Evolutionary conservation across 2,797 vertebrate species (phyloP), one percentile per base, ranked within the genome.

Genomic region (Brachymystax lenok): DNA sequence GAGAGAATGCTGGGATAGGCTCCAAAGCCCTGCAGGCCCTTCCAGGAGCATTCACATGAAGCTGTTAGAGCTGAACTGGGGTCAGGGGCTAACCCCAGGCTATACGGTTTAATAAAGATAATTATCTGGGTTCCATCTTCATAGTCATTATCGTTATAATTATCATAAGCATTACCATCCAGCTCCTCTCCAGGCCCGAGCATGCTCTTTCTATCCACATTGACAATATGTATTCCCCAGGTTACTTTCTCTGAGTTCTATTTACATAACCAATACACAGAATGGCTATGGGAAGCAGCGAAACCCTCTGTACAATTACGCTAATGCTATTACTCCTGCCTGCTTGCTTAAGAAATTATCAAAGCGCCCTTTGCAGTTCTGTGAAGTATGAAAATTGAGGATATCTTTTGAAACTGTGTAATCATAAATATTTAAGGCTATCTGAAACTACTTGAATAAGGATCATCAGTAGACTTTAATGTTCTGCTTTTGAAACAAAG

Each of bases 51-150:
- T 90, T 91, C 88, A 89, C 89, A 89, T 84, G 85, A 79, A 83
- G 74, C 79, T 80, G 89, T 86, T 84, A 80, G 88, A 85, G 81
- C 75, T 91, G 89, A 92, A 91, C 90, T 80, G 71, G 79, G 89
- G 88, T 92, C 88, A 90, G 70, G 63, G 78, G 83, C 81, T 90
- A 85, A 92, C 92, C 90, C 75, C 72, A 85, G 88, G 91, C 88
- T 75, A 86, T 85, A 80, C 79, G 88, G 84, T 91, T 90, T 89
- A 89, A 92, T 92, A 90, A 82, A 90, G 87, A 90, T 89, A 80
- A 89, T 88, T 85, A 91, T 89, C 88, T 83, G 40, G 24, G 3
- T 79, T 84, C 72, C 77, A 77, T 64, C 74, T 63, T 76, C 82
- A 76, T 82, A 79, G 77, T 85, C 85, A 83, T 87, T 83, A 82